These are phyloP conservation scores for Heliconius himera DNA, from an alignment of 1,140 invertebrate genomes.

Conservation along the genomic window DNA sequence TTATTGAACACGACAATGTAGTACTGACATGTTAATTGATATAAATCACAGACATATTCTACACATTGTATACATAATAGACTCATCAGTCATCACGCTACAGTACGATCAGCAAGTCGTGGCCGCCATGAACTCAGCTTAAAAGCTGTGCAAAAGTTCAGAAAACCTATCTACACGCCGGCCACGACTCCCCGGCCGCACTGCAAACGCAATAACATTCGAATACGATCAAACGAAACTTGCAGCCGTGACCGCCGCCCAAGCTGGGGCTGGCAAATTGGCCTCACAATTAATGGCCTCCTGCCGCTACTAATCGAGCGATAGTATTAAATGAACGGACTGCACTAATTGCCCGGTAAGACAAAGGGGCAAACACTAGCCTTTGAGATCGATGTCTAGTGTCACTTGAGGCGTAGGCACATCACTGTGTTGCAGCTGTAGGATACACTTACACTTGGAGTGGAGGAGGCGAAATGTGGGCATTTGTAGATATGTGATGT, in stretches of 20 bases:
- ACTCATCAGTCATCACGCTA: not conserved
- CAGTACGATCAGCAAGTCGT: too few relatives aligned
- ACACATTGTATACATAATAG: not conserved
- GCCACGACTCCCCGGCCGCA: too few relatives aligned
- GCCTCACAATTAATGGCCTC: slow-evolving; percentile 73
- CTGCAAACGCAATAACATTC: slow-evolving; percentile 15
- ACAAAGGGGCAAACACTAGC: slow-evolving; percentile 79
- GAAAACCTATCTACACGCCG: too few relatives aligned
- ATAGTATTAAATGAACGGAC: slow-evolving; percentile 79
- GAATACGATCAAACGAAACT: slow-evolving; percentile 32
- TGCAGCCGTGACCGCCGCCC: slow-evolving; percentile 27
- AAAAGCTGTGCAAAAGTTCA: too few relatives aligned
- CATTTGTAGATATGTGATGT: slow-evolving; percentile 44
- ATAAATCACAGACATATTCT: not conserved
- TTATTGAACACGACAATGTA: too few relatives aligned
- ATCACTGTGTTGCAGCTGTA: slow-evolving; percentile 48
- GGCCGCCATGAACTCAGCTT: not conserved
- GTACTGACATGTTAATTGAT: too few relatives aligned
- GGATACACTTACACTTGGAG: slow-evolving; percentile 38
- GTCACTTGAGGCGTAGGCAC: slow-evolving; percentile 68
- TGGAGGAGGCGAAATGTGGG: slow-evolving; percentile 36
- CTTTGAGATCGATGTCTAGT: slow-evolving; percentile 75
- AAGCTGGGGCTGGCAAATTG: slow-evolving; percentile 55
- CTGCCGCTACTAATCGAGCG: slow-evolving; percentile 76
- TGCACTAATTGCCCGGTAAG: slow-evolving; percentile 78